Conservation (phyloP, 2,888 invertebrate species). For the Cerastoderma edule region DNA sequence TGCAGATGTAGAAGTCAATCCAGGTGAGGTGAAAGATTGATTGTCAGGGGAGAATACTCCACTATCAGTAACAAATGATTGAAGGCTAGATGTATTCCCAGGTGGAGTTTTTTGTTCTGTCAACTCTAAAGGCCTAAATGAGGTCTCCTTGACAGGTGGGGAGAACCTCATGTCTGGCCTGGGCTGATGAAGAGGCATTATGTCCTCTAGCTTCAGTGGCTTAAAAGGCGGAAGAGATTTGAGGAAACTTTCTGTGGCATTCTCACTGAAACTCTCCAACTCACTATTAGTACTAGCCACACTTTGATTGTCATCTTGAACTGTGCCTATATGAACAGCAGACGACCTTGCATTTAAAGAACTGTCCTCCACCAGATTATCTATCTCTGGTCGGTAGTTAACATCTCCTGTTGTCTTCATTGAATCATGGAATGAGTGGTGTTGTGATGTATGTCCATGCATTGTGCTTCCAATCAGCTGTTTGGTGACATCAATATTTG, state of each 20-base stretch:
- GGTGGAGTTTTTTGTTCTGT: conserved; percentile 23
- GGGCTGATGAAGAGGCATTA: conserved; percentile 53
- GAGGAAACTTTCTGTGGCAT: conserved; percentile 68
- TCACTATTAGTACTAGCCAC: conserved; percentile 65
- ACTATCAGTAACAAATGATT: conserved; percentile 57
- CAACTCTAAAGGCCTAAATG: conserved; percentile 63
- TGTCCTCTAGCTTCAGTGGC: conserved; percentile 62
- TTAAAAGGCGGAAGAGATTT: conserved; percentile 69
- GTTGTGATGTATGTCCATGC: not conserved
- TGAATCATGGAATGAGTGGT: too few relatives aligned
- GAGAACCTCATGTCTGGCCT: conserved; percentile 50
- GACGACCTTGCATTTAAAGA: too few relatives aligned
- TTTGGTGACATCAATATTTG: conserved; percentile 36
- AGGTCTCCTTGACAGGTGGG: conserved; percentile 70
- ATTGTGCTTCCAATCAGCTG: conserved; percentile 74
- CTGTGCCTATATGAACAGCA: not conserved
- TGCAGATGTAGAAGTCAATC: conserved; percentile 14
- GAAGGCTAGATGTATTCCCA: conserved; percentile 24
- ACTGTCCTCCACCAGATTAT: too few relatives aligned
- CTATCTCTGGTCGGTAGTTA: too few relatives aligned
- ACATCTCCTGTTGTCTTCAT: too few relatives aligned
- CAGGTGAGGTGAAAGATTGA: not conserved
- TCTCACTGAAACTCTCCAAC: conserved; percentile 58
- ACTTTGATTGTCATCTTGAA: conserved; percentile 60
- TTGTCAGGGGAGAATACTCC: conserved; percentile 50